A percentile compares a stretch with the other conserved stretches of the same genome.
phyloP scores from a whole-genome alignment of 2,888 invertebrate species.

The Pegoplata infirma region DNA sequence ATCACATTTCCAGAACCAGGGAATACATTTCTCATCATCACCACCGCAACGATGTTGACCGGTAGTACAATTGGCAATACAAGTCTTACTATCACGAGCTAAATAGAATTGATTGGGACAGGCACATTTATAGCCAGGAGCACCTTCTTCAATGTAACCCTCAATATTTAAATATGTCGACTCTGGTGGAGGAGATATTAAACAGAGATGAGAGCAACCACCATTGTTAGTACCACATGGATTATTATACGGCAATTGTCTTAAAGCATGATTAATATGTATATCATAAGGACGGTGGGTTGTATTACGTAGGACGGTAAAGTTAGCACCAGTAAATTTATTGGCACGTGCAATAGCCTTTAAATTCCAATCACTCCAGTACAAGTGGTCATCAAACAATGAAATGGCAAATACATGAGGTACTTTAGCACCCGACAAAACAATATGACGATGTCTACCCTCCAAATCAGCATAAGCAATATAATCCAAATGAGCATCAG shows the following conservation, averaged over 20 bases:
- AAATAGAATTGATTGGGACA: constrained; percentile 97
- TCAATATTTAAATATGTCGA: constrained; percentile 88
- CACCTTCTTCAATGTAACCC: constrained; percentile 89
- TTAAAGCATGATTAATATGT: constrained; percentile 92
- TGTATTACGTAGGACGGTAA: constrained; percentile 88
- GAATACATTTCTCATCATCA: constrained; percentile 84
- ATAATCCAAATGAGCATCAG: constrained; percentile 98
- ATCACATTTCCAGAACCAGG: constrained; percentile 91
- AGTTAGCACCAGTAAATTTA: constrained; percentile 91
- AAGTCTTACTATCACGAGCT: constrained; percentile 89
- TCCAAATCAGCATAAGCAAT: constrained; percentile 96
- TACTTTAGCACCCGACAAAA: constrained; percentile 87
- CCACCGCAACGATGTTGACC: constrained; percentile 82
- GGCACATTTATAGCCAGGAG: constrained; percentile 89
- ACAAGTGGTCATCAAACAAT: constrained; percentile 94
- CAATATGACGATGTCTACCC: constrained; percentile 91
- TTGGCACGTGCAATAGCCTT: constrained; percentile 94
- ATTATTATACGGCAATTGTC: constrained; percentile 90
- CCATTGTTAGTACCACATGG: constrained; percentile 96
- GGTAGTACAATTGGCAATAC: constrained; percentile 95
- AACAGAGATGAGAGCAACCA: constrained; percentile 96
- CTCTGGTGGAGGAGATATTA: constrained; percentile 90
- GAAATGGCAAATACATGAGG: constrained; percentile 98
- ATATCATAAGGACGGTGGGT: constrained; percentile 97
- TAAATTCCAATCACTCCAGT: constrained; percentile 99